Percentiles rank a stretch among this genome's conserved stretches.
These are phyloP conservation scores for Sylvia borin DNA, from an alignment of 2,797 vertebrate species.

Conservation along the genomic window DNA sequence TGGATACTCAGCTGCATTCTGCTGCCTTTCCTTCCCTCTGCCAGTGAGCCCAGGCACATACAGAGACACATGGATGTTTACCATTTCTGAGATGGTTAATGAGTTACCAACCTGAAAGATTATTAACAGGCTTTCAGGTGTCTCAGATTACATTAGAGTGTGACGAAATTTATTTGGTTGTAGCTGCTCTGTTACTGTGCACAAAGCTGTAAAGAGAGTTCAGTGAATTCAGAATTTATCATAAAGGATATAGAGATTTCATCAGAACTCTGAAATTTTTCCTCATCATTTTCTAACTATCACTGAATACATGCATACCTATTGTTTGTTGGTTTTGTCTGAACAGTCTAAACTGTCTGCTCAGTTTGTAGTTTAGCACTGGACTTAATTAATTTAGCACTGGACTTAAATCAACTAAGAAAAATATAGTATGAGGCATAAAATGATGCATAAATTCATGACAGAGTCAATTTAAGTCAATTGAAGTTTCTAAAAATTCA, in stretches of 20 bases:
- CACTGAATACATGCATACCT: not conserved
- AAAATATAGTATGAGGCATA: not conserved
- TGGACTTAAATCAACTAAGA: not conserved
- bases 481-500: not conserved
- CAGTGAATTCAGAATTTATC: not conserved
- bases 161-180: not conserved
- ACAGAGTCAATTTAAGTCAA: not conserved
- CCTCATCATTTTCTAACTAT: not conserved
- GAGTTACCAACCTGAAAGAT: not conserved
- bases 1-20: not conserved
- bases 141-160: not conserved
- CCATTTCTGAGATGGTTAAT: not conserved
- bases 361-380: not conserved
- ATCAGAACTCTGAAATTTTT: not conserved
- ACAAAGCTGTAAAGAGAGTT: not conserved
- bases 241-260: not conserved
- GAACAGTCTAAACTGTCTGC: not conserved
- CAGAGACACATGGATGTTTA: rapidly evolving
- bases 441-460: not conserved
- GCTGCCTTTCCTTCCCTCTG: not conserved
- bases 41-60: not conserved
- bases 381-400: not conserved
- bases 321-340: not conserved
- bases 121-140: not conserved
- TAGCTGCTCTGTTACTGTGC: not conserved